Conservation (phyloP, 1,140 invertebrate species). For the Battus philenor region DNA sequence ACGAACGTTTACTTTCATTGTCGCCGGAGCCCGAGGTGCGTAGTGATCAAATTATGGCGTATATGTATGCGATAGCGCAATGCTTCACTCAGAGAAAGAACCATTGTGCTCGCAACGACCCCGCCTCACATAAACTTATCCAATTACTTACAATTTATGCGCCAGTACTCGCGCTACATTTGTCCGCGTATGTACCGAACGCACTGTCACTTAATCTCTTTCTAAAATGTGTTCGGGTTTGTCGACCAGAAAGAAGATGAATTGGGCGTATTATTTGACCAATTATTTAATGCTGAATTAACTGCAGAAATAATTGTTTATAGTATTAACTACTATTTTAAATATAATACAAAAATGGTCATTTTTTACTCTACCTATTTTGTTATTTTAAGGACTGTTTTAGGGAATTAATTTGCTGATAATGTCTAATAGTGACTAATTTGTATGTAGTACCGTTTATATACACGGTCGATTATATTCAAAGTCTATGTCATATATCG, state of each 20-base stretch:
- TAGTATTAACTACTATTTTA: too few species aligned
- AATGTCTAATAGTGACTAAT: too few species aligned
- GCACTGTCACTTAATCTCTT: slow-evolving; percentile 21
- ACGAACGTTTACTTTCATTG: slow-evolving; percentile 2
- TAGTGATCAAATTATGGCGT: slow-evolving; percentile 35
- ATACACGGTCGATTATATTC: too few species aligned
- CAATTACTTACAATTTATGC: slow-evolving; percentile 48
- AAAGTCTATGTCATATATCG: too few species aligned
- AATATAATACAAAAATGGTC: too few species aligned
- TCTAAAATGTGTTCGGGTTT: slow-evolving; percentile 7
- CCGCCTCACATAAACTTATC: slow-evolving; percentile 40
- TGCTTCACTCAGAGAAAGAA: slow-evolving; percentile 21
- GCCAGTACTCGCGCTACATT: slow-evolving; percentile 19
- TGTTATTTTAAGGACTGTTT: too few species aligned
- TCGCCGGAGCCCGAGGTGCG: slow-evolving; percentile 23
- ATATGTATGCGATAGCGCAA: slow-evolving; percentile 40
- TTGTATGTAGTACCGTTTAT: too few species aligned
- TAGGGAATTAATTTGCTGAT: too few species aligned
- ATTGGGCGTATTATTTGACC: slow-evolving; percentile 1
- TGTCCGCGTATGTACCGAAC: slow-evolving; percentile 16
- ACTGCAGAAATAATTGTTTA: not conserved
- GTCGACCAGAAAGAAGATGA: not conserved
- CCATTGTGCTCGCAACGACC: slow-evolving; percentile 28
- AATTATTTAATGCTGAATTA: not conserved
- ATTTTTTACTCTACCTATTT: too few species aligned